Evolutionary conservation across 2,113 vertebrate genomes (phyloP).

Genomic region (Lipophrys pholis): DNA sequence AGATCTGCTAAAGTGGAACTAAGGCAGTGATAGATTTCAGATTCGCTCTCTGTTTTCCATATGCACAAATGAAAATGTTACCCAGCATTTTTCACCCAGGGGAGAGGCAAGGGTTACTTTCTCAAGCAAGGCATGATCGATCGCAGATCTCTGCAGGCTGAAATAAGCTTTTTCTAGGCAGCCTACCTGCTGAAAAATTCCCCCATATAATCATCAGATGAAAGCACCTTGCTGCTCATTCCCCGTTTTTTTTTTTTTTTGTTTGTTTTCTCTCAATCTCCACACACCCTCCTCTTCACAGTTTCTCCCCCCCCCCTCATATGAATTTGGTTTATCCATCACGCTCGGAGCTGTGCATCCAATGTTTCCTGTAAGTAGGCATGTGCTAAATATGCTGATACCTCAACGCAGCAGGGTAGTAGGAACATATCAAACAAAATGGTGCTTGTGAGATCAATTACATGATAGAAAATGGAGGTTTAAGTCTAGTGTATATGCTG

Average conservation of each 20-base stretch:
- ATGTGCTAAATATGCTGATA: constrained; percentile 74
- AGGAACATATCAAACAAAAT: constrained; percentile 81
- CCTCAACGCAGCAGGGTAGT: constrained; percentile 65
- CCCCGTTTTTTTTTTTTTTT: constrained; percentile 34
- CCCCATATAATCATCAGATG: constrained; percentile 66
- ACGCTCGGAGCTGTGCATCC: constrained; percentile 60
- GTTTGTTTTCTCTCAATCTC: neutral
- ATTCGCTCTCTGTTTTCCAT: neutral
- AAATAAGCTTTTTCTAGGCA: constrained; percentile 56
- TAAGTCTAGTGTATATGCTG: constrained; percentile 65
- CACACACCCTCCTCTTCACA: constrained; percentile 36
- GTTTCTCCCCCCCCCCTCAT: constrained; percentile 41
- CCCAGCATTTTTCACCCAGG: constrained; percentile 11
- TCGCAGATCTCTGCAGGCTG: constrained; percentile 38
- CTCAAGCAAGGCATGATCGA: constrained; percentile 37
- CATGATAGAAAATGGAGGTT: constrained; percentile 83
- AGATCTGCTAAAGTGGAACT: constrained; percentile 1
- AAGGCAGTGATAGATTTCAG: neutral
- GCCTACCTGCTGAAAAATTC: constrained; percentile 72
- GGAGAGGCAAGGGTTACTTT: constrained; percentile 32
- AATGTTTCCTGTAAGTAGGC: constrained; percentile 66
- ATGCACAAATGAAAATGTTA: constrained; percentile 20
- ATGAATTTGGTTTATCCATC: constrained; percentile 61
- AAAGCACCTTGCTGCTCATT: constrained; percentile 59
- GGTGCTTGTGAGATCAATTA: constrained; percentile 82